Base-by-base conservation (phyloP, 2,888 invertebrate genomes). In the Mactromeris polynyma region DNA sequence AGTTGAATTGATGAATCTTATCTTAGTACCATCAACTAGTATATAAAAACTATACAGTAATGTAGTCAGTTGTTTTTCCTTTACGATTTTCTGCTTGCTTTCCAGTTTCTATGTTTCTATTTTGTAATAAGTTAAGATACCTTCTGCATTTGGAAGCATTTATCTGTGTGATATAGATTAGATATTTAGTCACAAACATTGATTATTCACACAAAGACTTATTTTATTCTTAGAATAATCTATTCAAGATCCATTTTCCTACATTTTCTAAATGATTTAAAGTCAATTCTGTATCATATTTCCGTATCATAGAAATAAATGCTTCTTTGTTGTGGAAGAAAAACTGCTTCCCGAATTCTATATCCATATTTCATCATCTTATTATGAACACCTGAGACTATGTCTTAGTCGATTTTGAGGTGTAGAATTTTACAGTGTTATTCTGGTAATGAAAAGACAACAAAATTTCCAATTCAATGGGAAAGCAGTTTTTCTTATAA, bases 41-140 rank as follows among this genome's bases (percentile, higher is more conserved):
- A 46, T 11, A n/a, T n/a, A n/a, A n/a, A n/a, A n/a, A n/a, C n/a
- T n/a, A n/a, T n/a, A n/a, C n/a, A n/a, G n/a, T n/a, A n/a, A 17
- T 46, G 14, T 46, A 46, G 58, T n/a, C 26, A 64, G 58, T 64
- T 64, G 58, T 11, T n/a, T 26, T 64, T 64, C 58, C 11, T 64
- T 26, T 26, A 64, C 58, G 9, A 64, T 64, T 64, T 64, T 64
- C 58, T 64, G 58, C 58, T 64, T 64, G 58, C 58, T 64, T 64
- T 64, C 58, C 58, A n/a, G n/a, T 64, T 64, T 64, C 58, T 26
- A 64, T 64, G 58, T 64, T 64, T 64, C 58, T 64, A 64, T 64
- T 64, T 64, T 64, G 58, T 64, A n/a, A 26, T 26, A 26, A 64
- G 58, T 64, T 64, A 64, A 64, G 58, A 64, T 26, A 64, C 14